Evolutionary conservation across 2,888 invertebrate genomes (phyloP), one percentile per base, ranked within the genome.

Genomic region (Linyphia triangularis): DNA sequence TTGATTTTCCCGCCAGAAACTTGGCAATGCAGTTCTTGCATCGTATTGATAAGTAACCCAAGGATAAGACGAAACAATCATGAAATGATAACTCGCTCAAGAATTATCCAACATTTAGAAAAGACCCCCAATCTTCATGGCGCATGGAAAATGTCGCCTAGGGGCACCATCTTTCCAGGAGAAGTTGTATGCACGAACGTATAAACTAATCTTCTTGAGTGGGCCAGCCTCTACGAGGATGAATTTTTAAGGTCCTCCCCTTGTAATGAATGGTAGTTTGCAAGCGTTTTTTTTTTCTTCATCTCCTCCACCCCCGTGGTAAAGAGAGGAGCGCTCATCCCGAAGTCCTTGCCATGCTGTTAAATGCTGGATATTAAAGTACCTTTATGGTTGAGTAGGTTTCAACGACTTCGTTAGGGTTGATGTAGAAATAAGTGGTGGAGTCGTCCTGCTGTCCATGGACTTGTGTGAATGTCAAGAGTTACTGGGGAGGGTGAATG

Each of bases 161-260:
- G 16, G 51, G 10, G 7, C 3, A n/a, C 2, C 28, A 43, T 28
- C 28, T 28, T 57, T 26, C 10, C 19, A 30, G 24, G 10, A 19
- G 30, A 33, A n/a, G 30, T 73, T 26, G 24, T 13, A 26, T 0
- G 63, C 13, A 59, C 16, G 22, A 30, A 59, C n/a, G 57, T n/a
- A 73, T 59, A 43, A 73, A 57, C 59, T 59, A 73, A 73, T 73
- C 59, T 30, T 51, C 57, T 57, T 26, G 73, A 73, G 73, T 73
- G 73, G 30, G 10, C 5, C 24, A 26, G 43, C 63, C 63, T 16
- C 13, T 40, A 59, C 73, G 26, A 30, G 57, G 59, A 57, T 73
- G 59, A 59, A 73, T 73, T 73, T 73, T 73, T 73, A 73, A 73
- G 51, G 59, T 33, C 30, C 28, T 70, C 28, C 28, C 16, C 26